A percentile compares a stretch with the other conserved stretches of the same genome.
Evolutionary conservation across 1,140 invertebrate genomes (phyloP).

Genomic region (Apis cerana): DNA sequence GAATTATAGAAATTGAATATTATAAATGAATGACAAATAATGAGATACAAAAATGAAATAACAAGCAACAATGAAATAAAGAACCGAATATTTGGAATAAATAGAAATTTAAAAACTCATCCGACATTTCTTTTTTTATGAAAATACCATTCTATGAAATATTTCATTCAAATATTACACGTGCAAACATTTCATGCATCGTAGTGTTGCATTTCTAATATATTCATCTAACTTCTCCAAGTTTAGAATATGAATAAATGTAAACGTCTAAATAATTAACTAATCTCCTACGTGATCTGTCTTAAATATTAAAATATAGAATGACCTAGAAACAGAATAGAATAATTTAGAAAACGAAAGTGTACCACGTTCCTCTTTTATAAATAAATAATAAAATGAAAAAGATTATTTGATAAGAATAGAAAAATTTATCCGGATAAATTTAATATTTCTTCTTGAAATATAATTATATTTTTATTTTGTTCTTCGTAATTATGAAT

Average conservation of each 20-base stretch:
- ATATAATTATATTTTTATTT: too few relatives aligned
- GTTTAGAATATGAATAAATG: neutral
- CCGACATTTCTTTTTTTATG: neutral
- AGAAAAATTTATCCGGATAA: too few relatives aligned
- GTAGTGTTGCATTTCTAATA: neutral
- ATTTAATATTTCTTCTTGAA: too few relatives aligned
- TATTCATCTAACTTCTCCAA: too few relatives aligned
- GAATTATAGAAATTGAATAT: too few relatives aligned
- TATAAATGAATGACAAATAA: too few relatives aligned
- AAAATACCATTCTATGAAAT: constrained; percentile 14
- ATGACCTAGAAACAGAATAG: neutral
- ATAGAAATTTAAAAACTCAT: neutral
- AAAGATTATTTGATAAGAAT: too few relatives aligned
- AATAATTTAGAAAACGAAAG: neutral
- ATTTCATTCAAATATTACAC: constrained; percentile 14
- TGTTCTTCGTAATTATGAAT: too few relatives aligned
- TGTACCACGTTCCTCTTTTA: too few relatives aligned
- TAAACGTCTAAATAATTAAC: neutral
- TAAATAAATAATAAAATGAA: too few relatives aligned
- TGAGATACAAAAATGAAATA: too few relatives aligned
- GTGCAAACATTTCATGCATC: neutral
- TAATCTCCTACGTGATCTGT: too few relatives aligned
- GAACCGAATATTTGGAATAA: neutral
- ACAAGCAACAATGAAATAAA: neutral
- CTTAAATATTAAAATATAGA: neutral